These are phyloP conservation scores for Serilophus lunatus DNA, from an alignment of 2,113 vertebrate genomes.

Conservation along the genomic window DNA sequence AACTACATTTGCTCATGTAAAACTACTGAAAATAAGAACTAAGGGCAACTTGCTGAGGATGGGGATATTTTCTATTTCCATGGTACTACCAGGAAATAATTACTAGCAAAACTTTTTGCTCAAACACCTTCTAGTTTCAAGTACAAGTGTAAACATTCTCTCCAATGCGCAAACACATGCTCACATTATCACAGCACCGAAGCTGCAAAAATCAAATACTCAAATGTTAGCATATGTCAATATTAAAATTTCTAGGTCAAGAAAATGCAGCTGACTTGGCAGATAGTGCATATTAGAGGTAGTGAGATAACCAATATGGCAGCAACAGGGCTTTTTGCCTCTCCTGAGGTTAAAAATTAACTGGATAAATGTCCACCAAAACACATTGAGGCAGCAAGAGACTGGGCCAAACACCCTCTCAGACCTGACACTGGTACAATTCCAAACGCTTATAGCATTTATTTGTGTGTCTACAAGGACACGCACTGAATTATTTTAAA, in stretches of 20 bases:
- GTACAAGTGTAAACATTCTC: neutral
- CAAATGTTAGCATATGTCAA: neutral
- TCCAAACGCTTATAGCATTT: neutral
- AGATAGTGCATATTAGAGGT: accelerated
- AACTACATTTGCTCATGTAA: neutral
- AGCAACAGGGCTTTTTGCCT: neutral
- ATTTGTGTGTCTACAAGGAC: neutral
- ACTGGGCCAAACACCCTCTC: neutral
- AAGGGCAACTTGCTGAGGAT: neutral
- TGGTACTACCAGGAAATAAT: neutral
- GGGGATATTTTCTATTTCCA: neutral
- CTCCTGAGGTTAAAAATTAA: neutral
- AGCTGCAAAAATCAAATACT: neutral
- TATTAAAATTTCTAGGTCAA: neutral
- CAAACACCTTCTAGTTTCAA: neutral
- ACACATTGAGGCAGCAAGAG: neutral
- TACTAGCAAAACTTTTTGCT: neutral
- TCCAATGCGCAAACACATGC: neutral
- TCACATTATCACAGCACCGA: neutral
- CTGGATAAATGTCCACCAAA: neutral
- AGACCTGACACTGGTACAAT: neutral
- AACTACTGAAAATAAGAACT: neutral
- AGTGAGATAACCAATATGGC: neutral
- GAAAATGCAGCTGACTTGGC: neutral
- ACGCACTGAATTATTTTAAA: neutral